phyloP scores from a whole-genome alignment of 2,888 invertebrate species.

The Drosophila prostipennis region DNA sequence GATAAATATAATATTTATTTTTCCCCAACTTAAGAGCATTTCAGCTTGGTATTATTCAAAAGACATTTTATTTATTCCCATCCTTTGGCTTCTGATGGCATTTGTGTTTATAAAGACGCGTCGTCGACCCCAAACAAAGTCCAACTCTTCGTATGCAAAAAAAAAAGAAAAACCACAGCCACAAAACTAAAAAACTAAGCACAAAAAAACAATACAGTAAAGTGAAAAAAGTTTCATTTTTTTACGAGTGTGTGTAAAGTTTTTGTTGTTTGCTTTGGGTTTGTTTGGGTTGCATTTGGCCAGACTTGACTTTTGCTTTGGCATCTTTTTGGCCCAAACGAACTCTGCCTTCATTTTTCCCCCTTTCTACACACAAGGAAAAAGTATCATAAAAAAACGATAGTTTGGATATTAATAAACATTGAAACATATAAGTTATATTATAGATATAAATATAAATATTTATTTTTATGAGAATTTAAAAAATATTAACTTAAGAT shows the following conservation, averaged over 20 bases:
- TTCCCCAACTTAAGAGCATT: background rate
- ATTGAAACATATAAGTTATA: background rate
- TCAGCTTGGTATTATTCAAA: background rate
- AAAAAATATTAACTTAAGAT: too few species aligned
- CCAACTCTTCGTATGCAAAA: constrained; percentile 5
- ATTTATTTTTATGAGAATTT: too few species aligned
- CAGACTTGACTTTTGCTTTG: constrained; percentile 63
- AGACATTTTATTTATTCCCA: constrained; percentile 30
- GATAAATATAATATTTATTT: too few species aligned
- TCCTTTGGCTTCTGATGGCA: constrained; percentile 47
- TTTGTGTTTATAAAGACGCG: constrained; percentile 58
- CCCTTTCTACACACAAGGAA: background rate
- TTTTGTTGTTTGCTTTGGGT: constrained; percentile 44
- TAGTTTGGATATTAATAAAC: background rate
- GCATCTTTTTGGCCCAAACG: constrained; percentile 68
- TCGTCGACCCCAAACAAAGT: constrained; percentile 42
- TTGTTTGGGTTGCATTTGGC: constrained; percentile 68
- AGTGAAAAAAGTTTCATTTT: constrained; percentile 34
- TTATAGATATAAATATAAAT: background rate
- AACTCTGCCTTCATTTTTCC: constrained; percentile 17
- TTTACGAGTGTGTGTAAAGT: constrained; percentile 35
- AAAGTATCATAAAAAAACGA: background rate
- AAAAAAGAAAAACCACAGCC: constrained; percentile 18
- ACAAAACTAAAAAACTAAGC: constrained; percentile 25
- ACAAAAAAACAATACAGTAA: constrained; percentile 9